Conservation (phyloP, 2,888 invertebrate species). For the Lepeophtheirus nordmannii region DNA sequence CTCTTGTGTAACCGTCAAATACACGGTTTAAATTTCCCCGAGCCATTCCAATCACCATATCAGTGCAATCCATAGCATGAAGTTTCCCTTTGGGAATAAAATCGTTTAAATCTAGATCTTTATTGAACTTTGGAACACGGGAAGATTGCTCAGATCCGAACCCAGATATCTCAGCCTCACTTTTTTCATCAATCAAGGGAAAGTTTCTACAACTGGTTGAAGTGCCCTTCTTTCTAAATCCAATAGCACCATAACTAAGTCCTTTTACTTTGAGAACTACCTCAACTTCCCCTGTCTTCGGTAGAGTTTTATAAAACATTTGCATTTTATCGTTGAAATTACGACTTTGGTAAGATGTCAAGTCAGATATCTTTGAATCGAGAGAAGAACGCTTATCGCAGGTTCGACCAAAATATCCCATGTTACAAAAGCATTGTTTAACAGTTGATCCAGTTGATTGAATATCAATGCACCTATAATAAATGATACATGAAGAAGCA, state of each 20-base stretch:
- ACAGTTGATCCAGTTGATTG: constrained; percentile 63
- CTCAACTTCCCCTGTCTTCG: constrained; percentile 70
- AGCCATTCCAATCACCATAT: constrained; percentile 58
- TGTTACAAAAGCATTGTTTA: constrained; percentile 73
- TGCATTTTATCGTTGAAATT: constrained; percentile 58
- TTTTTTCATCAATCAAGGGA: constrained; percentile 43
- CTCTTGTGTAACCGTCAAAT: constrained; percentile 77
- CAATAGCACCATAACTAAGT: constrained; percentile 69
- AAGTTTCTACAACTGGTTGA: constrained; percentile 64
- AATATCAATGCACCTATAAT: constrained; percentile 55
- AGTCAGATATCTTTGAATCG: neutral
- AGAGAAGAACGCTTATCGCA: constrained; percentile 54
- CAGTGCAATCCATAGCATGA: constrained; percentile 92
- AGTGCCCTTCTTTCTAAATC: constrained; percentile 60
- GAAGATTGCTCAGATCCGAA: neutral
- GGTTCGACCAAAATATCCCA: constrained; percentile 69
- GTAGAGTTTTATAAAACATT: constrained; percentile 68
- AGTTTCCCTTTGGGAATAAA: constrained; percentile 71
- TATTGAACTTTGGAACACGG: neutral
- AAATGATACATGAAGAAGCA: too few relatives aligned
- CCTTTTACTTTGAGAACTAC: constrained; percentile 66
- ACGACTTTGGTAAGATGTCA: constrained; percentile 45
- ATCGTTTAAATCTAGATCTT: neutral
- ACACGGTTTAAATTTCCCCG: constrained; percentile 42
- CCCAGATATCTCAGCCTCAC: constrained; percentile 4